Percentiles rank a stretch among this genome's conserved stretches.
Conservation (phyloP, 2,888 invertebrate species). For the Panopea generosa region DNA sequence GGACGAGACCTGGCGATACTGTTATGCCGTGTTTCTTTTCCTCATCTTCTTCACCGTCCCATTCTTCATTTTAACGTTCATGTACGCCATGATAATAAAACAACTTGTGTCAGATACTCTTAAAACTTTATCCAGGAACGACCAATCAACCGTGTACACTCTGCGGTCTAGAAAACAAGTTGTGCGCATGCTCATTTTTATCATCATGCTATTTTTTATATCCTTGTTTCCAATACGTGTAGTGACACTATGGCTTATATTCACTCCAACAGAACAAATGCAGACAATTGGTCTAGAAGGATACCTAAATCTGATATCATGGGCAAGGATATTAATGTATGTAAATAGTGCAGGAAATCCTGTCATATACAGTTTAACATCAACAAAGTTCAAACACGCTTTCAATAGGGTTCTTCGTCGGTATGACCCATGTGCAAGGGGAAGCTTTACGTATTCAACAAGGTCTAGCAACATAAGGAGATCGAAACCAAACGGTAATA, state of each 20-base stretch:
- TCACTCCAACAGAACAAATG: conserved; percentile 90
- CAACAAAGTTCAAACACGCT: conserved; percentile 92
- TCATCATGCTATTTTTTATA: conserved; percentile 92
- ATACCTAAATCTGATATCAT: conserved; percentile 93
- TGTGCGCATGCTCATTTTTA: conserved; percentile 72
- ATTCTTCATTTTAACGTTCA: conserved; percentile 57
- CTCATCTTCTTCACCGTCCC: conserved; percentile 64
- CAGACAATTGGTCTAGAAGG: conserved; percentile 91
- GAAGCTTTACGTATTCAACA: not conserved
- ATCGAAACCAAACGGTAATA: not conserved
- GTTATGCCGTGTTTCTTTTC: conserved; percentile 62
- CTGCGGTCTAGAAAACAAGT: conserved; percentile 71
- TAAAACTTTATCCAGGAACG: conserved; percentile 26
- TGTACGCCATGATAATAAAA: conserved; percentile 65
- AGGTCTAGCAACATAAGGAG: conserved; percentile 14
- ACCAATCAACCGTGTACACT: conserved; percentile 36
- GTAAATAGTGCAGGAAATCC: conserved; percentile 96
- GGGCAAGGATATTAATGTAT: conserved; percentile 92
- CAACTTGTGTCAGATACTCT: conserved; percentile 48
- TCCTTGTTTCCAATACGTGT: conserved; percentile 95
- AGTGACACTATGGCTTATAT: conserved; percentile 94
- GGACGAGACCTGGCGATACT: conserved; percentile 30
- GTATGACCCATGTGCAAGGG: conserved; percentile 1
- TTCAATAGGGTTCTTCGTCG: conserved; percentile 48
- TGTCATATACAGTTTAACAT: conserved; percentile 95